These are phyloP conservation scores for Pterois miles DNA, from an alignment of 2,797 vertebrate genomes.

Conservation along the genomic window DNA sequence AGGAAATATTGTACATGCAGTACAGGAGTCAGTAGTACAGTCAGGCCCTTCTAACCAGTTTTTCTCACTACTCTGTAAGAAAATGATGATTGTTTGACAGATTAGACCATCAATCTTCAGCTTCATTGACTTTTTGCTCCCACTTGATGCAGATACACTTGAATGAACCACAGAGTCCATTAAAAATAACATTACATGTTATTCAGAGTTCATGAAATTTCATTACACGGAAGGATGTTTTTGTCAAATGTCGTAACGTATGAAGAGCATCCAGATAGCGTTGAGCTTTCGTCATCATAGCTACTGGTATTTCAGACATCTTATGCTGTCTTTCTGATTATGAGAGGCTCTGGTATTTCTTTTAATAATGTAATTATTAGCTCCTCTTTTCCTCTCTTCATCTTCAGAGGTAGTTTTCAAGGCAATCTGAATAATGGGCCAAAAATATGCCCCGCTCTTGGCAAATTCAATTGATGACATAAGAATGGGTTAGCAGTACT, in stretches of 20 bases:
- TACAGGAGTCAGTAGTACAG: neutral
- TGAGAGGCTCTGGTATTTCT: conserved; percentile 7
- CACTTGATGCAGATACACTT: neutral
- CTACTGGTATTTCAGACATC: neutral
- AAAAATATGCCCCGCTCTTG: conserved; percentile 29
- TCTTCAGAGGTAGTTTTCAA: conserved; percentile 43
- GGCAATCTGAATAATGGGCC: conserved; percentile 38
- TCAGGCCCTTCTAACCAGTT: no score
- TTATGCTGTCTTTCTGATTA: conserved; percentile 8
- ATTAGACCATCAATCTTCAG: neutral
- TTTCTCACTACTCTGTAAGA: no score
- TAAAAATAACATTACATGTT: neutral
- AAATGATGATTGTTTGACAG: no score
- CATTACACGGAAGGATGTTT: neutral
- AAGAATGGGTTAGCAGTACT: conserved; percentile 37
- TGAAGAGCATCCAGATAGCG: conserved; percentile 1
- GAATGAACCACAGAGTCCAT: neutral
- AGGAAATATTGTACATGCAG: neutral
- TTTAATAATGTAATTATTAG: conserved; percentile 30
- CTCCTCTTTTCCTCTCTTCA: conserved; percentile 6
- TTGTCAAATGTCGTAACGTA: neutral
- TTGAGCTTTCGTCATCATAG: neutral
- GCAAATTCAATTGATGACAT: conserved; percentile 47
- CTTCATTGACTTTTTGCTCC: neutral
- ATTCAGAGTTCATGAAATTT: neutral